Evolutionary conservation across 2,888 invertebrate species (phyloP).

Genomic region (Parelbella ahira): DNA sequence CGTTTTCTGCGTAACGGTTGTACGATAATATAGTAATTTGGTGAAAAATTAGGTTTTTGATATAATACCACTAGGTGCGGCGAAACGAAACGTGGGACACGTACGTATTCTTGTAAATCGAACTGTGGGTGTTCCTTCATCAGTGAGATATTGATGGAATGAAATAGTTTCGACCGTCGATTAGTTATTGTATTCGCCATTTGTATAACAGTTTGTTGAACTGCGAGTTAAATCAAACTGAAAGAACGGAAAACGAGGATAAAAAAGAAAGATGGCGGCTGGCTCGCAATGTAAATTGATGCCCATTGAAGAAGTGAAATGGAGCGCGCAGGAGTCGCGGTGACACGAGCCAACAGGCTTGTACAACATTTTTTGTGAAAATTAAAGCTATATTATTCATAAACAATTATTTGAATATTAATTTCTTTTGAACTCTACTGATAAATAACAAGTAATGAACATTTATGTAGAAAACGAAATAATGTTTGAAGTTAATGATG

Average conservation of each 20-base stretch:
- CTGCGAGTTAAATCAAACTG: slow-evolving; percentile 51
- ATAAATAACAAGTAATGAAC: too few species aligned
- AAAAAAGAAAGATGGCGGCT: slow-evolving; percentile 54
- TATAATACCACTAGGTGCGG: slow-evolving; percentile 46
- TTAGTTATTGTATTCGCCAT: slow-evolving; percentile 42
- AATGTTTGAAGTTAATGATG: too few species aligned
- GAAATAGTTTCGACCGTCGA: slow-evolving; percentile 31
- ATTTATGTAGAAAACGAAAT: too few species aligned
- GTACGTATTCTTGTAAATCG: too few species aligned
- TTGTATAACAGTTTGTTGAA: slow-evolving; percentile 48
- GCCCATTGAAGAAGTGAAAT: slow-evolving; percentile 60
- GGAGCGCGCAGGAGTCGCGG: slow-evolving; percentile 49
- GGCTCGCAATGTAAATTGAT: slow-evolving; percentile 57
- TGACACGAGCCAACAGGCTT: slow-evolving; percentile 61
- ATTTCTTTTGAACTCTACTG: too few species aligned
- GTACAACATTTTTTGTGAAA: slow-evolving; percentile 41
- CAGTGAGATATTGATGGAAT: slow-evolving; percentile 29
- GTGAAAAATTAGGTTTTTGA: slow-evolving; percentile 58
- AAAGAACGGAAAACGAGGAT: slow-evolving; percentile 50
- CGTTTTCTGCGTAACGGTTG: slow-evolving; percentile 48
- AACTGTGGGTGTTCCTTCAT: slow-evolving; percentile 31
- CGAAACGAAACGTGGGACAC: too few species aligned
- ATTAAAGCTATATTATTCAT: too few species aligned
- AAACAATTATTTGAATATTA: too few species aligned
- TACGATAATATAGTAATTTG: slow-evolving; percentile 50